Base-by-base conservation (phyloP, 2,797 vertebrate species). In the Tokudaia muenninki region DNA sequence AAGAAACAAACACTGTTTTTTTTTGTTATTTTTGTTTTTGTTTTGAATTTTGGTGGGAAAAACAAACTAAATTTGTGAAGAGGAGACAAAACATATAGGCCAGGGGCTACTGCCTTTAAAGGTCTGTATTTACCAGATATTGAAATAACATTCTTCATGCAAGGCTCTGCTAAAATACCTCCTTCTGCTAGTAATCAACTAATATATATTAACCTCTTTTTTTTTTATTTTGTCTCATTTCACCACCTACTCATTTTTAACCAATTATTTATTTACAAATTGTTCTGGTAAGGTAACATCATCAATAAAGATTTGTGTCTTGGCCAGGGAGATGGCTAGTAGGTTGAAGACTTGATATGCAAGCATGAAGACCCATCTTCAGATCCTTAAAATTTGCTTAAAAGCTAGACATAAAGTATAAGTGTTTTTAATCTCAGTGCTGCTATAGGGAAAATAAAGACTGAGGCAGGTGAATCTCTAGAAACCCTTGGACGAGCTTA, bases 241-340 rank as follows among this genome's bases (percentile, higher is more conserved):
- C 26, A 81, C 16, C 0, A 57, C n/a, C 75, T 72, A 8, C 13
- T 81, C 37, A 17, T 90, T 59, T 91, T 89, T 70, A 5, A 4
- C 26, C 22, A 12, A 37, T 90, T 47, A 37, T 41, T 91, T 92
- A 55, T 86, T 82, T 87, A 61, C 70, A 91, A 89, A 34, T 90
- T 21, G 6, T 79, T 94, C 61, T 50, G 47, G 13, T 3, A 61
- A 50, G 29, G 55, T 61, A 72, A 50, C 12, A 74, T 93, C 13
- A 55, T 22, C 52, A 97, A 19, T 63, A 21, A 19, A 37, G 22
- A 55, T 72, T 55, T 87, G 13, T 26, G n/a, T 16, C 11, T n/a
- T 52, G 65, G 21, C 34, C n/a, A 52, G 12, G 2, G 44, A 87
- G 7, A 70, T 55, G 59, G 47, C 21, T 52, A 13, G 6, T 87